phyloP scores from a whole-genome alignment of 2,113 vertebrate species.

The Sinosuthora webbiana region DNA sequence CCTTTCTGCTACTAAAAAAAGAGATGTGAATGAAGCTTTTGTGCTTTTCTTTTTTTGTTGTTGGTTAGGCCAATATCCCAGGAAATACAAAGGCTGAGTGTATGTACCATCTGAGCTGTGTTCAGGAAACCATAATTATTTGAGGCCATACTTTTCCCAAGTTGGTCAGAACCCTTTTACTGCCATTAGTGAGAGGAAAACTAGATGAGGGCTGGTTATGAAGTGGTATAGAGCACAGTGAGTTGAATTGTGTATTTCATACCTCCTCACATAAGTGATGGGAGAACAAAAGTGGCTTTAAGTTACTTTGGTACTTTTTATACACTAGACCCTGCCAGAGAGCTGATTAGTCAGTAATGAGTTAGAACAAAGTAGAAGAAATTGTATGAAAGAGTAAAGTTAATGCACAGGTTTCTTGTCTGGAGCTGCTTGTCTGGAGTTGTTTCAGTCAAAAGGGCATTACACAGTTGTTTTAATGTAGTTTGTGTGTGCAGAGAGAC shows the following conservation, averaged over 20 bases:
- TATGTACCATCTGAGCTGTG: not conserved
- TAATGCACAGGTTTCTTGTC: not conserved
- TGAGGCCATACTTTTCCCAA: constrained; percentile 5
- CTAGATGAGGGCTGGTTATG: not conserved
- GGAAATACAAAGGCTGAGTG: constrained; percentile 39
- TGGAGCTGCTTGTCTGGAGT: not conserved
- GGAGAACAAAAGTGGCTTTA: constrained; percentile 25
- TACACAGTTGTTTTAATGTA: not conserved
- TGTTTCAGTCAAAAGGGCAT: not conserved
- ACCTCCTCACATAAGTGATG: not conserved
- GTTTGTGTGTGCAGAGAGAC: not conserved
- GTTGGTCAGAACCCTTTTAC: not conserved
- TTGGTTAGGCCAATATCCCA: not conserved
- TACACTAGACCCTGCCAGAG: not conserved
- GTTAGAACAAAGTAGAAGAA: not conserved
- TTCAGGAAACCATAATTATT: constrained; percentile 2
- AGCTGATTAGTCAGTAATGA: not conserved
- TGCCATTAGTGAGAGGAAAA: not conserved
- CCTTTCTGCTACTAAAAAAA: constrained; percentile 23
- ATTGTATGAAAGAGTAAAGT: not conserved
- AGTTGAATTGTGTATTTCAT: not conserved
- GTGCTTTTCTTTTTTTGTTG: not conserved
- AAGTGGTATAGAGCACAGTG: constrained; percentile 27
- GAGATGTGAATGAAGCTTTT: constrained; percentile 41
- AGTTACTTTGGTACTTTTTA: constrained; percentile 18